These are phyloP conservation scores for Epsilonema sp. DNA, from an alignment of 2,888 invertebrate species.

Conservation along the genomic window DNA sequence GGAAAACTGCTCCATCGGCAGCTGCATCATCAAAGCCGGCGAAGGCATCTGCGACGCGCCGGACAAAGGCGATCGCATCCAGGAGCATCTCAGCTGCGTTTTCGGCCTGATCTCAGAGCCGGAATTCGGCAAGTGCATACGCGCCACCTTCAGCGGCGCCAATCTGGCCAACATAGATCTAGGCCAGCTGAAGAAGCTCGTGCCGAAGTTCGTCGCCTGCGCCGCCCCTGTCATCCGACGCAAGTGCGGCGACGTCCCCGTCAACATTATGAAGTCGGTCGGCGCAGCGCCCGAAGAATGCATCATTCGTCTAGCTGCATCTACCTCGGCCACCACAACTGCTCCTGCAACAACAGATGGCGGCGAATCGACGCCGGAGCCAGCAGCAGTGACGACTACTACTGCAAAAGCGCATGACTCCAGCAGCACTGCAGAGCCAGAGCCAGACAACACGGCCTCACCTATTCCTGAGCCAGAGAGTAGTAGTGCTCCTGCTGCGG, in stretches of 20 bases:
- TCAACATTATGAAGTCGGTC: background rate
- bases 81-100: background rate
- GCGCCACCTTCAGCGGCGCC: background rate
- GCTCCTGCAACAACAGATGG: too few species aligned
- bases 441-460: background rate
- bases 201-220: background rate
- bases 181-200: background rate
- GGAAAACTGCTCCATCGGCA: background rate
- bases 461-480: background rate
- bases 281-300: background rate
- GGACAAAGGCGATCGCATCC: background rate
- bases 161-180: background rate
- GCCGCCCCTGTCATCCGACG: background rate
- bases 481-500: background rate
- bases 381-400: background rate
- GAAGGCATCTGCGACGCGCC: background rate
- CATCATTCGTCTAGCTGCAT: background rate
- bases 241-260: background rate
- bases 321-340: too few species aligned
- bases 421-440: background rate
- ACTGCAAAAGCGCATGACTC: background rate
- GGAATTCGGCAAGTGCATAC: background rate
- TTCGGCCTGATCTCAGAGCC: background rate
- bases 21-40: background rate
- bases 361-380: too few species aligned